These are phyloP conservation scores for Cotesia typhae DNA, from an alignment of 1,140 invertebrate species.

Conservation along the genomic window DNA sequence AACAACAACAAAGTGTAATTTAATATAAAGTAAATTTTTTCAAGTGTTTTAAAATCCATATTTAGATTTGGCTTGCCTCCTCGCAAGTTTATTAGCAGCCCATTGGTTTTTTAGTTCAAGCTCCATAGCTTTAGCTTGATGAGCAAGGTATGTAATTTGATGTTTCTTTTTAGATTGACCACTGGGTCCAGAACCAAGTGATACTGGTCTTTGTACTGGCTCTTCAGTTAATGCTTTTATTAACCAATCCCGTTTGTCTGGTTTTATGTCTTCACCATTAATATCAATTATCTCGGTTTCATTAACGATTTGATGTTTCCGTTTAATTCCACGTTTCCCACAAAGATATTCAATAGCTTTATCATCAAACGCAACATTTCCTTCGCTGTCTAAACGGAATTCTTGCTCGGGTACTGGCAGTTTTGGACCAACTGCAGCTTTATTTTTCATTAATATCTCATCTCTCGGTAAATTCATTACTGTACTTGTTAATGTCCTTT, in stretches of 20 bases:
- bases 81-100: slow-evolving; percentile 85
- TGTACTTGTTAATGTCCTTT: slow-evolving; percentile 47
- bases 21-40: too few species aligned
- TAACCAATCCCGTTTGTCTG: slow-evolving; percentile 81
- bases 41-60: slow-evolving; percentile 78
- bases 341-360: slow-evolving; percentile 63
- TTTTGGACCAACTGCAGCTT: slow-evolving; percentile 61
- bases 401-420: slow-evolving; percentile 64
- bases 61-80: slow-evolving; percentile 86
- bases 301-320: slow-evolving; percentile 64
- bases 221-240: slow-evolving; percentile 84
- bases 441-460: slow-evolving; percentile 60
- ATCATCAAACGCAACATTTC: slow-evolving; percentile 62
- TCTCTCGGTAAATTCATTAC: slow-evolving; percentile 57
- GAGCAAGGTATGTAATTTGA: slow-evolving; percentile 95
- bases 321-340: slow-evolving; percentile 64
- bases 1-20: too few species aligned
- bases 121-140: slow-evolving; percentile 94
- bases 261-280: slow-evolving; percentile 82
- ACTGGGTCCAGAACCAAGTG: slow-evolving; percentile 54
- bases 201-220: slow-evolving; percentile 64
- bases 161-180: slow-evolving; percentile 75
- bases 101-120: slow-evolving; percentile 93
- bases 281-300: slow-evolving; percentile 81
- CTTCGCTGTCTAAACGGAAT: slow-evolving; percentile 58